Evolutionary conservation across 2,113 vertebrate genomes (phyloP).

Genomic region (Tetrax tetrax): DNA sequence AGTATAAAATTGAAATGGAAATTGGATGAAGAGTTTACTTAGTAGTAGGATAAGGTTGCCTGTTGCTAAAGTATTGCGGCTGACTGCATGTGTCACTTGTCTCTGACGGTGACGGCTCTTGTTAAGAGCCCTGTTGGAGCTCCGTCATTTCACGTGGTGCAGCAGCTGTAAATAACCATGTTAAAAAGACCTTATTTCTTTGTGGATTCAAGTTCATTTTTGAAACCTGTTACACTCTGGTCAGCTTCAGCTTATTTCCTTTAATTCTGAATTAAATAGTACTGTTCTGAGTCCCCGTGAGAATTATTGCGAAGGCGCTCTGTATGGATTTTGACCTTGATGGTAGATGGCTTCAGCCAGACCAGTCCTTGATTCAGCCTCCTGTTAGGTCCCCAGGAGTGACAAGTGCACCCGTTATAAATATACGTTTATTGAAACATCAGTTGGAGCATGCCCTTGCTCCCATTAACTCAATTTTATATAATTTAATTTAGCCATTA

Average conservation of each 20-base stretch:
- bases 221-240: not conserved
- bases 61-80: not conserved
- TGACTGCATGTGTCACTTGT: not conserved
- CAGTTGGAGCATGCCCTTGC: not conserved
- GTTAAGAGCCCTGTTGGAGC: not conserved
- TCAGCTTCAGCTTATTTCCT: not conserved
- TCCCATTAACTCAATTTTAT: not conserved
- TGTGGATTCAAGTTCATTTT: not conserved
- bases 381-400: not conserved
- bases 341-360: not conserved
- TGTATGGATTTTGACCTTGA: not conserved
- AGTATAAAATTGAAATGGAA: conserved; percentile 62
- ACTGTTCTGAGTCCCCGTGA: not conserved
- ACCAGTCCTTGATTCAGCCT: not conserved
- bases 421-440: not conserved
- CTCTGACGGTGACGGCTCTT: conserved; percentile 2
- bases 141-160: not conserved
- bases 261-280: not conserved
- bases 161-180: not conserved
- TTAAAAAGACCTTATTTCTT: not conserved
- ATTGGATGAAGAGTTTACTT: conserved; percentile 44
- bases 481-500: not conserved
- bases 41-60: conserved; percentile 13
- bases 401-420: not conserved
- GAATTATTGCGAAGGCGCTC: accelerated